Conservation (phyloP, 2,113 vertebrate species). For the Toxotes jaculatrix region DNA sequence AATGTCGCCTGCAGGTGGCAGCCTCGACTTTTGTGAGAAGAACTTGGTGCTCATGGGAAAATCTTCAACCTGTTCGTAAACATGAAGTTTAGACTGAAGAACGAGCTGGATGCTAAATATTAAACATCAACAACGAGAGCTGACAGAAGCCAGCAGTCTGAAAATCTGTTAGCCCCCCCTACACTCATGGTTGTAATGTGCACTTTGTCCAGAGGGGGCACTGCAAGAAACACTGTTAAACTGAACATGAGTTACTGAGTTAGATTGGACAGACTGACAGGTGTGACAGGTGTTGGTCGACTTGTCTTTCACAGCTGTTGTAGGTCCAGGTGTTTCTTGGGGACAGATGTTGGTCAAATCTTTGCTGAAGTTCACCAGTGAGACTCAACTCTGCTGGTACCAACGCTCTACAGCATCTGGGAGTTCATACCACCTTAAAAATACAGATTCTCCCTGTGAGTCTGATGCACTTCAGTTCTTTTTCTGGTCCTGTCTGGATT, state of each 20-base stretch:
- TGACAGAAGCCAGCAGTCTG: not conserved
- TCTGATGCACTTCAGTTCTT: not conserved
- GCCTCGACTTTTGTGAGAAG: not conserved
- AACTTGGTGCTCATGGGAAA: not conserved
- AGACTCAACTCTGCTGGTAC: not conserved
- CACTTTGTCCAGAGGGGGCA: too few relatives aligned
- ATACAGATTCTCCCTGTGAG: not conserved
- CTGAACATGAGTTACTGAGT: too few relatives aligned
- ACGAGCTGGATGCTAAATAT: too few relatives aligned
- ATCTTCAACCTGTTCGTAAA: not conserved
- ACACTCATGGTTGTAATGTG: too few relatives aligned
- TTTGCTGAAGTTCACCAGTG: not conserved
- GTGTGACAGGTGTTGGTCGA: too few relatives aligned
- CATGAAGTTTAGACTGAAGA: slow-evolving; percentile 16
- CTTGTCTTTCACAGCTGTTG: not conserved
- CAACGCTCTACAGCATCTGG: not conserved
- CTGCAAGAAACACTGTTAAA: too few relatives aligned
- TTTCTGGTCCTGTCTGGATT: not conserved
- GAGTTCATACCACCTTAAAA: not conserved
- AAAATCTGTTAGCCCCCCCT: not conserved
- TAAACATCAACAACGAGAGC: too few relatives aligned
- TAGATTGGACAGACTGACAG: too few relatives aligned
- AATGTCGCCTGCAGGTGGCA: not conserved
- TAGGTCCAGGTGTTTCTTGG: not conserved
- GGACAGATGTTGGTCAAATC: not conserved